These are phyloP conservation scores for Sciurus vulgaris DNA, from an alignment of 2,797 vertebrate genomes.

Conservation along the genomic window DNA sequence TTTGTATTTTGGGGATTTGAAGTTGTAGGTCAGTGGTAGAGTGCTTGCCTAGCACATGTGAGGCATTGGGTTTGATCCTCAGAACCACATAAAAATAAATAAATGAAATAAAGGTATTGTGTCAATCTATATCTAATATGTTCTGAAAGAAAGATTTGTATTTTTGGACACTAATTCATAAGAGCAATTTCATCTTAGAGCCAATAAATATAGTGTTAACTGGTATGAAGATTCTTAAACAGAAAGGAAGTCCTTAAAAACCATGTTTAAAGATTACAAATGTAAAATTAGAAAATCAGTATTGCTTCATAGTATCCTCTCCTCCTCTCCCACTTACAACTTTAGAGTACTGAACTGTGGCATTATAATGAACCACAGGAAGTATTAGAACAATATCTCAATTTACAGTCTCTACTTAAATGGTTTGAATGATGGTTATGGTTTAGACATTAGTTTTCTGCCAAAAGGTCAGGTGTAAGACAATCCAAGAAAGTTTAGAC, in stretches of 20 bases:
- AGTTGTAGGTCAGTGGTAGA: too few relatives aligned
- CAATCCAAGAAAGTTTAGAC: too few relatives aligned
- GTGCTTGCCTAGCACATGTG: too few relatives aligned
- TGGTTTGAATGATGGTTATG: neutral
- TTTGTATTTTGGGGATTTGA: neutral
- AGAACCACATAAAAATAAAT: too few relatives aligned
- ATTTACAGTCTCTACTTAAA: neutral
- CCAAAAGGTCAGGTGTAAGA: too few relatives aligned
- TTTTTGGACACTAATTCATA: neutral
- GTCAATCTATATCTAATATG: too few relatives aligned
- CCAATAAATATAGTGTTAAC: neutral
- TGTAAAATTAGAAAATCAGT: neutral
- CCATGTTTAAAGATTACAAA: neutral
- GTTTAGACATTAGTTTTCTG: too few relatives aligned
- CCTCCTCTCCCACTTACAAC: neutral
- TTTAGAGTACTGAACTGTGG: neutral
- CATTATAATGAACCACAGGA: neutral
- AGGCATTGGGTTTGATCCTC: too few relatives aligned
- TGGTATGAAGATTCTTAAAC: neutral
- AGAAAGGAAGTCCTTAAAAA: neutral
- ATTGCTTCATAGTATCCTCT: neutral
- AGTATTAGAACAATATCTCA: neutral
- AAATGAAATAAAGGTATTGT: too few relatives aligned
- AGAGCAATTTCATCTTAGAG: neutral
- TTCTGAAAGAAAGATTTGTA: neutral